Evolutionary conservation across 2,797 vertebrate species (phyloP).

Genomic region (Podargus strigoides): DNA sequence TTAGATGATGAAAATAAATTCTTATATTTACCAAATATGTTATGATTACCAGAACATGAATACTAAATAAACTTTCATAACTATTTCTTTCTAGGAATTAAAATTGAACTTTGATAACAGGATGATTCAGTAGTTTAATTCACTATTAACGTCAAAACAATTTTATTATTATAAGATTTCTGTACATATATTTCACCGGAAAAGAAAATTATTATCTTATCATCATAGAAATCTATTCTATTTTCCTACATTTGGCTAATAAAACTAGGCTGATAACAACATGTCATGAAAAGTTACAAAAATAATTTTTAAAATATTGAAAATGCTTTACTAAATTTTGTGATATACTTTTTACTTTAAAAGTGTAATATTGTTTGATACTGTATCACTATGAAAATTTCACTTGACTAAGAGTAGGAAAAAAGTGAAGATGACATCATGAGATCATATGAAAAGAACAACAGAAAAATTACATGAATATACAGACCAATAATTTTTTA

Average conservation of each 20-base stretch:
- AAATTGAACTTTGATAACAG: neutral
- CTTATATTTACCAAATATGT: neutral
- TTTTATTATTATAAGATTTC: neutral
- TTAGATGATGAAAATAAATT: neutral
- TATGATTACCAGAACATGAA: neutral
- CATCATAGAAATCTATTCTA: neutral
- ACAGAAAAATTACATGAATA: neutral
- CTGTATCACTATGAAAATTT: neutral
- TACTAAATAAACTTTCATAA: neutral
- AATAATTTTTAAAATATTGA: neutral
- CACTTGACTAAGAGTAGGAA: neutral
- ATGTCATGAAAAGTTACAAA: neutral
- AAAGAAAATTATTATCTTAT: neutral
- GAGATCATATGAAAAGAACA: neutral
- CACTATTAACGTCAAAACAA: neutral
- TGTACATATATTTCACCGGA: neutral
- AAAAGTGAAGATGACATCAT: neutral
- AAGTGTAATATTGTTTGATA: neutral
- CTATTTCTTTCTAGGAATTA: neutral
- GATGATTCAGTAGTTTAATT: neutral
- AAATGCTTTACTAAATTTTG: neutral
- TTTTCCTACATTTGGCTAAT: neutral
- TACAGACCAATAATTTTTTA: accelerated
- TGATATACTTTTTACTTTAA: neutral
- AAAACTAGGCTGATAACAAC: neutral